phyloP scores from a whole-genome alignment of 1,140 invertebrate genomes.

The Hypothenemus hampei region DNA sequence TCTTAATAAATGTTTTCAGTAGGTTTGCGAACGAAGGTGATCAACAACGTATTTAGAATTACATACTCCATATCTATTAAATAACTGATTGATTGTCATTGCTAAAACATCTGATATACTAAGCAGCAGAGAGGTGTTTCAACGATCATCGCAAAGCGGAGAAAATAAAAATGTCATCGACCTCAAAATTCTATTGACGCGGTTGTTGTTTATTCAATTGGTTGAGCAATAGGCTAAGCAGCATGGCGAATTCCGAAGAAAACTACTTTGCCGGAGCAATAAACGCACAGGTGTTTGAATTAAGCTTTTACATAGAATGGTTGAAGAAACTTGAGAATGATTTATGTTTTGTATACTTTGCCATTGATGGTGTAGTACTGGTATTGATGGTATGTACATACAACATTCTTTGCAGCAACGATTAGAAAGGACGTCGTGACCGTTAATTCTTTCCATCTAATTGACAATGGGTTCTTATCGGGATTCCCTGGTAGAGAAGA shows the following conservation, averaged over 20 bases:
- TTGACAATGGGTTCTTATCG: no score
- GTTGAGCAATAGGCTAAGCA: constrained; percentile 3
- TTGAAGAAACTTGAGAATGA: neutral
- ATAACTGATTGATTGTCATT: no score
- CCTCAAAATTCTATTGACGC: constrained; percentile 3
- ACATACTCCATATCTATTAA: no score
- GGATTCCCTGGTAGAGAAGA: neutral
- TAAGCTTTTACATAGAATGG: neutral
- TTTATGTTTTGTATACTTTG: neutral
- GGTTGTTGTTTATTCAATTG: constrained; percentile 6
- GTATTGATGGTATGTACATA: neutral
- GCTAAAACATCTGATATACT: no score
- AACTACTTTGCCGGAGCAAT: neutral
- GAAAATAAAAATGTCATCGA: constrained; percentile 13
- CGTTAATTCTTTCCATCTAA: no score
- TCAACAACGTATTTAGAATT: no score
- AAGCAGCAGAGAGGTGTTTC: no score
- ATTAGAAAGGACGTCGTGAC: neutral
- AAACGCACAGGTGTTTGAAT: constrained; percentile 4
- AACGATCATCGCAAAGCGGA: no score
- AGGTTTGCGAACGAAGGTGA: no score
- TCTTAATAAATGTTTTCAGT: no score
- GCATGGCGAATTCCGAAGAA: neutral
- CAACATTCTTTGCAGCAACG: neutral
- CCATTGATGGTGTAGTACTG: neutral